Conservation (phyloP, 2,113 vertebrate genomes). For the Lipotes vexillifer region DNA sequence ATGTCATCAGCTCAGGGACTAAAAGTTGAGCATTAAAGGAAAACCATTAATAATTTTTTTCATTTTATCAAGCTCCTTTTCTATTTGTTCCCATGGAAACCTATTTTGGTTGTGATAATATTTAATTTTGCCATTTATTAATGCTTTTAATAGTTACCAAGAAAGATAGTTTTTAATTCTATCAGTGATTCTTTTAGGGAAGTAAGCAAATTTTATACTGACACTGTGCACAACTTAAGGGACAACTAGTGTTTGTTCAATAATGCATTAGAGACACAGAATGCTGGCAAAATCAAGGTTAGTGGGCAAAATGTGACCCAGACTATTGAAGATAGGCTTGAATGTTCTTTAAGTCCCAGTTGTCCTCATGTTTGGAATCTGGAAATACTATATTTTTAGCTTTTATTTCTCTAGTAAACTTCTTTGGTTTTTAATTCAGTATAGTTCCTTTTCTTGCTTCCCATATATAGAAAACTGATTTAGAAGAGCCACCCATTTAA, state of each 20-base stretch:
- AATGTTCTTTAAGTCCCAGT: background rate
- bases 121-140: background rate
- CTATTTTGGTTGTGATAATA: background rate
- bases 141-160: background rate
- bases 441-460: slow-evolving; percentile 15
- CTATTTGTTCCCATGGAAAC: background rate
- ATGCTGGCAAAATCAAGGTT: background rate
- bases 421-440: background rate
- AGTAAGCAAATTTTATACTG: slow-evolving; percentile 1
- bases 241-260: background rate
- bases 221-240: background rate
- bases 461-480: background rate
- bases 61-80: background rate
- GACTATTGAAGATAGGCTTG: background rate
- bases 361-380: background rate
- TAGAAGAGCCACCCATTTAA: background rate
- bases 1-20: background rate
- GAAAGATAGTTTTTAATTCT: background rate
- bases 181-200: background rate
- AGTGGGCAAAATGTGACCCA: background rate
- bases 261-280: background rate
- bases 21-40: background rate
- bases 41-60: background rate
- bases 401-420: slow-evolving; percentile 12
- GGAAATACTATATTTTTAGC: background rate